Evolutionary conservation across 2,797 vertebrate genomes (phyloP), one percentile per base, ranked within the genome.

Genomic region (Clarias platycephalus): DNA sequence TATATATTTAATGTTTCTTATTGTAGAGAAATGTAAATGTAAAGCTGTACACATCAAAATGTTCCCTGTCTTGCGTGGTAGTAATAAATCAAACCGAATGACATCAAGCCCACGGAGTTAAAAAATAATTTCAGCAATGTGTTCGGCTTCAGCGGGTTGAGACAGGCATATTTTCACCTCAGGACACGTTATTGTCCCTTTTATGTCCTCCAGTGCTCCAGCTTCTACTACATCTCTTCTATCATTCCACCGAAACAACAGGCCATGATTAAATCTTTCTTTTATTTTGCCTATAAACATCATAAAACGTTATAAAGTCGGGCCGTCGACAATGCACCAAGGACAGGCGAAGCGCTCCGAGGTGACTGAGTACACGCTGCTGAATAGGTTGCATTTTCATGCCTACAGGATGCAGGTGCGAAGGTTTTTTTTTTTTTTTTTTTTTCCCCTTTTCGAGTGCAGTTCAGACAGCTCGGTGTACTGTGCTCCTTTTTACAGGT

Each of bases 371-470:
- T 34, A 55, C 67, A 49, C 26, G n/a, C 78, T 24, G 68, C 44
- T n/a, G 15, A 16, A 20, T 20, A 34, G 13, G 66, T 37, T 63
- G 76, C 67, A 66, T 5, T 66, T 40, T 85, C 16, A 26, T 28
- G 12, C 31, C 1, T 68, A 81, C 84, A 85, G 85, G 81, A 86
- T 83, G 81, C 85, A 86, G 85, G 81, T 86, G 85, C 57, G 34
- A 20, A 9, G 18, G 9, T 49, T 70, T 78, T 20, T n/a, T 64
- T 53, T n/a, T n/a, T n/a, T n/a, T n/a, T n/a, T n/a, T n/a, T n/a
- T n/a, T n/a, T n/a, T n/a, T n/a, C n/a, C n/a, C 31, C 31, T 31
- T 31, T 18, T 55, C 55, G 26, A 67, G 55, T 71, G 37, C 62
- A 49, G 53, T 66, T 75, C 31, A 40, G 34, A 64, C 1, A 37